Conservation (phyloP, 1,140 invertebrate species). For the Penaeus chinensis region DNA sequence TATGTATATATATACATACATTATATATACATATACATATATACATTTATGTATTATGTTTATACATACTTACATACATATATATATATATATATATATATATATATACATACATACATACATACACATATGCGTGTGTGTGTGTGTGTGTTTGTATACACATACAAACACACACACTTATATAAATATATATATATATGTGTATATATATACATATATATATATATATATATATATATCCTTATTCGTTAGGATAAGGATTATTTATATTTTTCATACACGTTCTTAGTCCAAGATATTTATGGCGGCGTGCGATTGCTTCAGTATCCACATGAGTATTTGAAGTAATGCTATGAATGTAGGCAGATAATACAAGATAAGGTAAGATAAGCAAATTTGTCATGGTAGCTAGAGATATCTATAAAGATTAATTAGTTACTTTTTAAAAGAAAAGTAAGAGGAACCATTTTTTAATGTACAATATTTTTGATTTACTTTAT, state of each 20-base stretch:
- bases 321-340: too few species aligned
- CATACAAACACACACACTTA: neutral
- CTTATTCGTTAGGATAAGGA: neutral
- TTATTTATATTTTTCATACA: too few species aligned
- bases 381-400: too few species aligned
- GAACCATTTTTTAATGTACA: neutral
- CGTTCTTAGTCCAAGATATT: too few species aligned
- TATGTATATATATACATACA: neutral
- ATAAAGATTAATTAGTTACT: too few species aligned
- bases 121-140: neutral
- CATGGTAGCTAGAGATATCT: too few species aligned
- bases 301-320: too few species aligned
- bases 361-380: too few species aligned
- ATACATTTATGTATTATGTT: neutral
- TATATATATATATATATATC: constrained; percentile 2
- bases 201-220: constrained; percentile 15
- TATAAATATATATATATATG: constrained; percentile 21
- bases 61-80: too few species aligned
- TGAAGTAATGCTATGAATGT: too few species aligned
- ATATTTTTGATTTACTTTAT: constrained; percentile 1
- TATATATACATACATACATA: neutral
- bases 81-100: too few species aligned
- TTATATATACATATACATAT: constrained; percentile 16
- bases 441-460: too few species aligned
- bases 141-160: neutral